Conservation (phyloP, 2,113 vertebrate genomes). For the Aptenodytes forsteri region DNA sequence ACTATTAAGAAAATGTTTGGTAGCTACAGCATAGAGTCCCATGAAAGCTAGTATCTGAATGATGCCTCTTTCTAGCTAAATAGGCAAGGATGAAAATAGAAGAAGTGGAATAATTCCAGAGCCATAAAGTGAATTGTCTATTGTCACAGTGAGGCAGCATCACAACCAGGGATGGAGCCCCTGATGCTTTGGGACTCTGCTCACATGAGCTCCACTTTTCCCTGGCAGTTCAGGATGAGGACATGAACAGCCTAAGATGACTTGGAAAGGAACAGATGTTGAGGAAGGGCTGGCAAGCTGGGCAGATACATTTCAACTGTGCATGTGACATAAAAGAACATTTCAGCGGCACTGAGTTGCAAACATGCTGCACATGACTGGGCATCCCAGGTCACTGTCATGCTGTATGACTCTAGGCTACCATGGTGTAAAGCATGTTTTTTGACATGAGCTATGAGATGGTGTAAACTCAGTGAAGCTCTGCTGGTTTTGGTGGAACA, state of each 20-base stretch:
- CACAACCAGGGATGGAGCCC: neutral
- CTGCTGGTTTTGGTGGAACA: neutral
- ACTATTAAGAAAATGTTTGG: neutral
- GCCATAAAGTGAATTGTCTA: neutral
- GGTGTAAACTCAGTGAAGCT: neutral
- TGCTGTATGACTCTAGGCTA: neutral
- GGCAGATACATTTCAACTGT: neutral
- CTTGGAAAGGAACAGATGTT: neutral
- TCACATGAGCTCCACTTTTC: neutral
- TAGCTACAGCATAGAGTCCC: neutral
- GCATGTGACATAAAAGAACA: neutral
- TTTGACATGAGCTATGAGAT: neutral
- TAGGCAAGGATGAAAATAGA: neutral
- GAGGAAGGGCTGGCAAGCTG: neutral
- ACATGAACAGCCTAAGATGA: neutral
- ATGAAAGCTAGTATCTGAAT: neutral
- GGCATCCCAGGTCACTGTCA: neutral
- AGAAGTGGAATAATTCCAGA: neutral
- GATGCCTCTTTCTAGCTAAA: neutral
- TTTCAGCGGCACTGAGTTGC: neutral
- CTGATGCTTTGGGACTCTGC: neutral
- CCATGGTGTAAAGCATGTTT: neutral
- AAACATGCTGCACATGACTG: neutral
- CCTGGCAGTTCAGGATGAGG: neutral
- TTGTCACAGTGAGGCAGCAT: neutral